A percentile compares a stretch with the other conserved stretches of the same genome.
Evolutionary conservation across 2,888 invertebrate species (phyloP).

Genomic region (Opisthograptis luteolata): DNA sequence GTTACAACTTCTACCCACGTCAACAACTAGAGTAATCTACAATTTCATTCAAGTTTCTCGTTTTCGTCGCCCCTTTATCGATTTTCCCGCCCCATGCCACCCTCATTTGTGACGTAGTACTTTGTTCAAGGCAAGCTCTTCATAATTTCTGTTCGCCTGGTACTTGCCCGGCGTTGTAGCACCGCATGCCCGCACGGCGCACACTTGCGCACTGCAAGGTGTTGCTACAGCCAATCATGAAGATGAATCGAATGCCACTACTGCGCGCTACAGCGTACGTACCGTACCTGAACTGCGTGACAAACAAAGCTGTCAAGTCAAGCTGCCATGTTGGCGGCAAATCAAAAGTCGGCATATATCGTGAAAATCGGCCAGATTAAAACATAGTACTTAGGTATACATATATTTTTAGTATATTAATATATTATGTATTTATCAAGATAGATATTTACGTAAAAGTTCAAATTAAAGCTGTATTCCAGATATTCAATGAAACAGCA

Average conservation of each 20-base stretch:
- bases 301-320: no score
- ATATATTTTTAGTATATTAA: no score
- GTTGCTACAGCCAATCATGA: slow-evolving; percentile 26
- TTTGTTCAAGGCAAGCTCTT: slow-evolving; percentile 39
- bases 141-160: slow-evolving; percentile 61
- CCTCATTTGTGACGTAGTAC: slow-evolving; percentile 13
- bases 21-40: slow-evolving; percentile 24
- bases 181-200: slow-evolving; percentile 80
- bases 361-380: no score
- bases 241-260: slow-evolving; percentile 19
- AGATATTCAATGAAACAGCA: no score
- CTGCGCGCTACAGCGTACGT: background rate
- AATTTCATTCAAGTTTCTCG: slow-evolving; percentile 32
- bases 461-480: no score
- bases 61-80: slow-evolving; percentile 44
- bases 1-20: background rate
- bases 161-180: slow-evolving; percentile 76
- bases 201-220: slow-evolving; percentile 71
- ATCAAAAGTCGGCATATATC: no score
- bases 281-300: no score
- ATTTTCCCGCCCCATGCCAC: slow-evolving; percentile 18
- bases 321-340: no score
- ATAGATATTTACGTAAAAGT: no score
- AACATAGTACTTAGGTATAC: no score
- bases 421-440: no score